Percentiles rank a stretch among this genome's conserved stretches.
Conservation (phyloP, 2,113 vertebrate species). For the Glaucomys volans region DNA sequence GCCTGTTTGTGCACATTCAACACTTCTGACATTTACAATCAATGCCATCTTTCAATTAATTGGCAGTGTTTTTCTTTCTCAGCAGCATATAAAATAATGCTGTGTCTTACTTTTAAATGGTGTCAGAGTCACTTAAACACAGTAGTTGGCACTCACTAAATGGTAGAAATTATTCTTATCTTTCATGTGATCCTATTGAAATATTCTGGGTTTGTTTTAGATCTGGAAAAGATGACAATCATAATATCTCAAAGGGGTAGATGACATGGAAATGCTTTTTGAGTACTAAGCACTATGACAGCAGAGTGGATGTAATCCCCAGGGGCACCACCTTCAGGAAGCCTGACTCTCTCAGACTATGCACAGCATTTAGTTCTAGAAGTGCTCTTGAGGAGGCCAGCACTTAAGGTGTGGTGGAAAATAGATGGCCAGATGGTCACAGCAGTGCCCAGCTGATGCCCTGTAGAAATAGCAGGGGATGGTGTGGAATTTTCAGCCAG, state of each 20-base stretch:
- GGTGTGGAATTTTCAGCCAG: background rate
- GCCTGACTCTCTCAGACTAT: background rate
- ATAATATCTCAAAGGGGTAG: background rate
- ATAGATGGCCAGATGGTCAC: background rate
- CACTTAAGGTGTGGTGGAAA: background rate
- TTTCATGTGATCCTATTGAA: background rate
- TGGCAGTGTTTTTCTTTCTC: constrained; percentile 5
- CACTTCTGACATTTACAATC: constrained; percentile 34
- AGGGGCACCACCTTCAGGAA: background rate
- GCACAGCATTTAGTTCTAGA: background rate
- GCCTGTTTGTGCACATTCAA: background rate
- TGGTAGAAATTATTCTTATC: background rate
- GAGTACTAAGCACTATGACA: background rate
- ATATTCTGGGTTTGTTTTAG: background rate
- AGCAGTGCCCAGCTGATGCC: background rate
- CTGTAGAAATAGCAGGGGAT: background rate
- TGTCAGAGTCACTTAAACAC: background rate
- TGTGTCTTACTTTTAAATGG: background rate
- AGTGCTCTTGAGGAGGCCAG: background rate
- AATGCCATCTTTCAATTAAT: constrained; percentile 9
- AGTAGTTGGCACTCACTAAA: background rate
- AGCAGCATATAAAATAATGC: background rate
- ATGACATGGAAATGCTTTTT: background rate
- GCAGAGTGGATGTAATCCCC: background rate
- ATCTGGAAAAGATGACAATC: background rate